A percentile compares a stretch with the other conserved stretches of the same genome.
These are phyloP conservation scores for Aldrovandia affinis DNA, from an alignment of 2,797 vertebrate genomes.

Conservation along the genomic window DNA sequence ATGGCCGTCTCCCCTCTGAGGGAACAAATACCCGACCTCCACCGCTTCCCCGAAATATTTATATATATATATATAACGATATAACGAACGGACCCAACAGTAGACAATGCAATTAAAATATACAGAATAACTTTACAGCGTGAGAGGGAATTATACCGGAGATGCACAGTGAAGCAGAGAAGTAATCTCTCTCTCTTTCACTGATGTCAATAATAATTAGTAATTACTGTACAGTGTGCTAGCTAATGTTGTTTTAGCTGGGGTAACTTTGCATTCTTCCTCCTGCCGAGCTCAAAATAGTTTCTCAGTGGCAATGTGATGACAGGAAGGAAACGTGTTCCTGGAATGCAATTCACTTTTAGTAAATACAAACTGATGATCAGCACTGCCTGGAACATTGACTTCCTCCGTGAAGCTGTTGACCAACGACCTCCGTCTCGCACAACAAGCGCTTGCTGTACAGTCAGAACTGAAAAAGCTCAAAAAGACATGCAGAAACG, in stretches of 20 bases:
- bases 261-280: not conserved
- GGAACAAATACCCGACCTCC: conserved; percentile 5
- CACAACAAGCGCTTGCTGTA: not conserved
- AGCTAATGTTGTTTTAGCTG: not conserved
- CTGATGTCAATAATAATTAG: conserved; percentile 21
- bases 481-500: too few relatives aligned
- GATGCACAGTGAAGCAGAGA: conserved; percentile 5
- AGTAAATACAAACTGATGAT: not conserved
- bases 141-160: conserved; percentile 8
- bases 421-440: not conserved
- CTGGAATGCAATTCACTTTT: not conserved
- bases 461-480: too few relatives aligned
- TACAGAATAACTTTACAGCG: not conserved
- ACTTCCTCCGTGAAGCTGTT: not conserved
- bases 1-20: not conserved
- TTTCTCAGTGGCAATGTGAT: not conserved
- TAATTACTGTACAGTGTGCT: not conserved
- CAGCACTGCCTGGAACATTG: not conserved
- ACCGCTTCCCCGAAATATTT: not conserved
- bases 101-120: conserved; percentile 27
- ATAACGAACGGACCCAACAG: not conserved
- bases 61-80: conserved; percentile 22
- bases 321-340: not conserved
- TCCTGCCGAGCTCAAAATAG: not conserved
- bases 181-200: conserved; percentile 1